phyloP scores from a whole-genome alignment of 2,888 invertebrate species.

The Melanchra persicariae region DNA sequence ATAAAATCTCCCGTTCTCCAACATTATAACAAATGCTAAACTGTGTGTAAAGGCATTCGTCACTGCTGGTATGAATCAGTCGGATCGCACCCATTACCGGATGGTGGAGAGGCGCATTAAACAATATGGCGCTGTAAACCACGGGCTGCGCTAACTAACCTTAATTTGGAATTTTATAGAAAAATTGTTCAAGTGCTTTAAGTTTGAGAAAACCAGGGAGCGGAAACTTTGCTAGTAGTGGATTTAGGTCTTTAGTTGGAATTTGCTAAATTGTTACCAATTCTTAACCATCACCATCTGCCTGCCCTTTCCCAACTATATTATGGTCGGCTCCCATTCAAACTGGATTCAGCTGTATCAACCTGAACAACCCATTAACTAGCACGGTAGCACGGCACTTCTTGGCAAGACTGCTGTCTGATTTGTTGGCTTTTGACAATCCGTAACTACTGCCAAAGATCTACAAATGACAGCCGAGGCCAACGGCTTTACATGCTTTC shows the following conservation, averaged over 20 bases:
- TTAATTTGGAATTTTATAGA: slow-evolving; percentile 9
- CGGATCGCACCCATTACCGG: slow-evolving; percentile 67
- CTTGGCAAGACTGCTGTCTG: too few species aligned
- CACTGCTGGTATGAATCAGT: slow-evolving; percentile 75
- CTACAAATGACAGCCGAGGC: too few species aligned
- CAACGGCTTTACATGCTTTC: too few species aligned
- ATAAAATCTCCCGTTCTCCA: slow-evolving; percentile 70
- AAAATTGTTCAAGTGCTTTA: neutral
- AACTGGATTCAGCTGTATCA: too few species aligned
- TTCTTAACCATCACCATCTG: too few species aligned
- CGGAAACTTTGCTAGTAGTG: neutral
- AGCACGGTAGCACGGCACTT: too few species aligned
- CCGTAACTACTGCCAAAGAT: too few species aligned
- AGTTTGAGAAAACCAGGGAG: neutral
- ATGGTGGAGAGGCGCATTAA: slow-evolving; percentile 52
- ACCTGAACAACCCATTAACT: too few species aligned
- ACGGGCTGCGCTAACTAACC: slow-evolving; percentile 37
- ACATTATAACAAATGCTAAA: slow-evolving; percentile 74
- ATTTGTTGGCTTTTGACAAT: too few species aligned
- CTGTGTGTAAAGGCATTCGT: slow-evolving; percentile 80
- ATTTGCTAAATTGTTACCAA: too few species aligned
- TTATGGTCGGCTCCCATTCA: too few species aligned
- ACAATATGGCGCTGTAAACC: slow-evolving; percentile 55
- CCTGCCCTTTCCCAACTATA: too few species aligned
- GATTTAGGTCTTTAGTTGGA: neutral